These are phyloP conservation scores for Epistrophe eligans DNA, from an alignment of 2,888 invertebrate species.

Conservation along the genomic window DNA sequence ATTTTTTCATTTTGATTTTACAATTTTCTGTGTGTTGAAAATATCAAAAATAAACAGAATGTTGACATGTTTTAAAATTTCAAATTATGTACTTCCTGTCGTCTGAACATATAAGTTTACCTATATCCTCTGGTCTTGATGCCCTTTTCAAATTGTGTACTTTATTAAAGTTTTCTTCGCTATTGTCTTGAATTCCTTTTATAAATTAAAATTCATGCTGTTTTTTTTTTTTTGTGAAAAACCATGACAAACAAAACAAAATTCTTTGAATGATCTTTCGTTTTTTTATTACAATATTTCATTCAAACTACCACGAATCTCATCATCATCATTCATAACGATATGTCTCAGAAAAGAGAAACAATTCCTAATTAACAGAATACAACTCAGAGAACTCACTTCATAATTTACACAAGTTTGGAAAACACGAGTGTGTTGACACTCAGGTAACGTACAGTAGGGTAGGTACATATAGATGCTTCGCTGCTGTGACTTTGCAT, in stretches of 20 bases:
- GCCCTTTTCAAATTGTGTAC: neutral
- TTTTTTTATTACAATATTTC: neutral
- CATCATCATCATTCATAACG: neutral
- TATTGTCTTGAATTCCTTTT: neutral
- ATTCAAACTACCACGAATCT: neutral
- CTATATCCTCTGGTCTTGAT: neutral
- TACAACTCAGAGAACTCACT: neutral
- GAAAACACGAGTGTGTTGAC: constrained; percentile 3
- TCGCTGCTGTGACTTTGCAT: neutral
- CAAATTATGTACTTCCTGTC: neutral
- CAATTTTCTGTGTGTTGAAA: too few relatives aligned
- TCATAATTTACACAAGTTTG: neutral
- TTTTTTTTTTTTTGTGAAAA: neutral
- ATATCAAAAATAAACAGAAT: too few relatives aligned
- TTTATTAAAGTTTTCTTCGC: neutral
- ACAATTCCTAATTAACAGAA: constrained; percentile 23
- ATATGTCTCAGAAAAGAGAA: neutral
- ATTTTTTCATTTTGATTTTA: too few relatives aligned
- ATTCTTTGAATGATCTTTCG: constrained; percentile 2
- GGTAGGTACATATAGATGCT: too few relatives aligned
- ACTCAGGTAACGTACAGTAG: neutral
- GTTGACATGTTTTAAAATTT: too few relatives aligned
- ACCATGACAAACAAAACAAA: neutral
- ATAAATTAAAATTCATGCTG: neutral
- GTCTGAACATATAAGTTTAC: neutral